Conservation (phyloP, 2,888 invertebrate species). For the Hyposoter dolosus region DNA sequence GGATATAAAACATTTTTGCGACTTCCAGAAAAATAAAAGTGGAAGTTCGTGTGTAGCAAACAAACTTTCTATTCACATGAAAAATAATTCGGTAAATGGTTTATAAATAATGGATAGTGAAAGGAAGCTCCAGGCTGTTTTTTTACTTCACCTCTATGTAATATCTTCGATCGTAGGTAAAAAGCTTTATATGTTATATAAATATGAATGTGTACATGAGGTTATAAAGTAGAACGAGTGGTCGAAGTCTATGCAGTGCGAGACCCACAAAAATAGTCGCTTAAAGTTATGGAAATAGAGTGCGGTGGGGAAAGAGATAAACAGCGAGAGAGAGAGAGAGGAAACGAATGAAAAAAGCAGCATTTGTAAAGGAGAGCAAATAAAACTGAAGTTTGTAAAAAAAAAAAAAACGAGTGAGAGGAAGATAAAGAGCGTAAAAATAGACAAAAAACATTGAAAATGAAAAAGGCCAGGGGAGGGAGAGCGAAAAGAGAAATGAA, state of each 20-base stretch:
- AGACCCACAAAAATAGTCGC: slow-evolving; percentile 55
- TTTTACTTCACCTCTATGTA: neutral
- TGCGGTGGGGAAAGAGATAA: neutral
- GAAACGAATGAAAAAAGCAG: neutral
- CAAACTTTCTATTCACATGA: neutral
- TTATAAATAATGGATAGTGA: slow-evolving; percentile 13
- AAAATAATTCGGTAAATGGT: slow-evolving; percentile 18
- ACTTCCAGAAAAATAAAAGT: neutral
- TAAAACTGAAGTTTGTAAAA: neutral
- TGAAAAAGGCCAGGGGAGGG: neutral
- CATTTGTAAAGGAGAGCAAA: neutral
- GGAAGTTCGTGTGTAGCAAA: neutral
- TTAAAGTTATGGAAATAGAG: slow-evolving; percentile 60
- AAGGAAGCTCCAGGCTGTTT: slow-evolving; percentile 13
- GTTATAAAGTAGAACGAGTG: slow-evolving; percentile 43
- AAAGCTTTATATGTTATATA: neutral
- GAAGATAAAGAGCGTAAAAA: neutral
- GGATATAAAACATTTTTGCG: neutral
- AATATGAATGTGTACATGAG: slow-evolving; percentile 4
- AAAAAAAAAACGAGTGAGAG: neutral
- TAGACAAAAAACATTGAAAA: neutral
- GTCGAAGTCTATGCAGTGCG: slow-evolving; percentile 36
- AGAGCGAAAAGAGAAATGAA: neutral
- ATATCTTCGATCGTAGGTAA: slow-evolving; percentile 1
- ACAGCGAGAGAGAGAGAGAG: slow-evolving; percentile 11